These are phyloP conservation scores for Euwallacea similis DNA, from an alignment of 1,140 invertebrate species.

Conservation along the genomic window DNA sequence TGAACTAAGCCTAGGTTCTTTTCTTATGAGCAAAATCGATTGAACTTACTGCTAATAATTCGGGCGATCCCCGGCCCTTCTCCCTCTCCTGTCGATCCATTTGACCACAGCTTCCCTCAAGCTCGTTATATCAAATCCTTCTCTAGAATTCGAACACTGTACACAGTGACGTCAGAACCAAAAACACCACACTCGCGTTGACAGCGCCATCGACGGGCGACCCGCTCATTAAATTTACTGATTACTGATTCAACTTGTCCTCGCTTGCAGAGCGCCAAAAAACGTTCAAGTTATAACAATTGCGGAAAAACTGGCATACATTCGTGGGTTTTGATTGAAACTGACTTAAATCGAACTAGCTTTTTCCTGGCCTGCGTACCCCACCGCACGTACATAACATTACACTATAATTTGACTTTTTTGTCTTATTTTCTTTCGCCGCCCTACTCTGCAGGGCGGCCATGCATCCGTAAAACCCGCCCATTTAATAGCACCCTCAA, in stretches of 20 bases:
- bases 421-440: constrained; percentile 53
- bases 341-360: constrained; percentile 54
- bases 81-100: constrained; percentile 53
- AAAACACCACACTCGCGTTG: constrained; percentile 41
- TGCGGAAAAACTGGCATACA: constrained; percentile 44
- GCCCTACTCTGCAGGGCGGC: constrained; percentile 55
- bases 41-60: constrained; percentile 51
- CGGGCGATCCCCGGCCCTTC: constrained; percentile 52
- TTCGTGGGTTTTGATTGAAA: constrained; percentile 55
- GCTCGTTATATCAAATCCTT: constrained; percentile 32
- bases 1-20: no score
- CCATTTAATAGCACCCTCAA: constrained; percentile 56
- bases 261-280: background rate
- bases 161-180: constrained; percentile 33
- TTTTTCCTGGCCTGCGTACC: constrained; percentile 49
- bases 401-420: constrained; percentile 54
- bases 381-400: constrained; percentile 54
- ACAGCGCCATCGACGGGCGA: constrained; percentile 28
- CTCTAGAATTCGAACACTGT: constrained; percentile 33
- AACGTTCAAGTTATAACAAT: constrained; percentile 3
- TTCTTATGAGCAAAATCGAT: no score
- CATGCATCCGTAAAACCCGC: constrained; percentile 56
- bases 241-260: no score
- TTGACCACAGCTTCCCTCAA: constrained; percentile 49
- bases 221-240: constrained; percentile 2